Evolutionary conservation across 2,797 vertebrate genomes (phyloP).

Genomic region (Leptodactylus fallax): DNA sequence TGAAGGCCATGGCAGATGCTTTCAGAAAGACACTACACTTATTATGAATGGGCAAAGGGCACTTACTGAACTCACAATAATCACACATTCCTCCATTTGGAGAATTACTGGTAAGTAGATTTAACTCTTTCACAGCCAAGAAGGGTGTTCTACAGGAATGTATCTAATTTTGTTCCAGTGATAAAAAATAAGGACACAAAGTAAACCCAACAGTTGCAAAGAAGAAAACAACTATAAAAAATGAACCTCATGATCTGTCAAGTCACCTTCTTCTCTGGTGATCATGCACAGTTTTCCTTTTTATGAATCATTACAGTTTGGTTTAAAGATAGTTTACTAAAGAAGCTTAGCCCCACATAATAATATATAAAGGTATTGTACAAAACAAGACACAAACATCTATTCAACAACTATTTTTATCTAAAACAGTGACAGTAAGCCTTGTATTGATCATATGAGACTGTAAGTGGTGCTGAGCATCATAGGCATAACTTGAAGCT

Average conservation of each 20-base stretch:
- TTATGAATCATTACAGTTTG: background rate
- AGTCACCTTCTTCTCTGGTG: background rate
- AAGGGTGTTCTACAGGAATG: conserved; percentile 35
- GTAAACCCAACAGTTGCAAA: background rate
- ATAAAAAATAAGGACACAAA: background rate
- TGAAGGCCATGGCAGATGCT: conserved; percentile 64
- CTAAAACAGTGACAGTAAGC: background rate
- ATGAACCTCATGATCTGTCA: background rate
- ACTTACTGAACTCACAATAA: conserved; percentile 63
- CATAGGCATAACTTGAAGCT: no score
- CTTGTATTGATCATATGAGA: background rate
- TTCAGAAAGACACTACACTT: conserved; percentile 64
- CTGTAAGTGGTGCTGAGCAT: background rate
- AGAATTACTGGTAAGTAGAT: conserved; percentile 53
- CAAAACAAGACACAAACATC: background rate
- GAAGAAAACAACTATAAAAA: no score
- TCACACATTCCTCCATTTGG: conserved; percentile 63
- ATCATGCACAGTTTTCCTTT: background rate
- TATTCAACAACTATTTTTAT: background rate
- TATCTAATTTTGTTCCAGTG: conserved; percentile 12
- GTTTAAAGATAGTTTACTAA: background rate
- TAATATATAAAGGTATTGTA: background rate
- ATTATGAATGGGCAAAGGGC: conserved; percentile 64
- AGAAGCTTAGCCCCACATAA: background rate
- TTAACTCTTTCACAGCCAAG: conserved; percentile 53